These are phyloP conservation scores for Acanthornis magna DNA, from an alignment of 2,797 vertebrate species.

Conservation along the genomic window DNA sequence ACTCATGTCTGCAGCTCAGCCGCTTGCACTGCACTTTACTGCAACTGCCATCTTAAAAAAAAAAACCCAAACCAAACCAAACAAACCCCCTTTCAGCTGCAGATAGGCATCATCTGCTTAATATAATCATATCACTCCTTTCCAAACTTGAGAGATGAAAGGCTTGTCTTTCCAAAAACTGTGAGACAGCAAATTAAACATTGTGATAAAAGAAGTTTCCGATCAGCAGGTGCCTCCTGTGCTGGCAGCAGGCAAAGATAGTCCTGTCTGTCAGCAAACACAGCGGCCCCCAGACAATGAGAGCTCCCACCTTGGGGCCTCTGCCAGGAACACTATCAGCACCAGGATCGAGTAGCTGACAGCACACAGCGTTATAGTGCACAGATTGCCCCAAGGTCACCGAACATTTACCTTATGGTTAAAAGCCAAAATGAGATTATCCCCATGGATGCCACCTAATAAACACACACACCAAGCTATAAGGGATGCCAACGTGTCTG, in stretches of 20 bases:
- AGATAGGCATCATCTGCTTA: constrained; percentile 16
- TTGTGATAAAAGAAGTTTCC: constrained; percentile 21
- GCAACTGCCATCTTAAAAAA: neutral
- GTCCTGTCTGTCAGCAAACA: constrained; percentile 35
- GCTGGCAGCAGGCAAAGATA: constrained; percentile 15
- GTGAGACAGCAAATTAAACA: constrained; percentile 35
- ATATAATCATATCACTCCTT: neutral
- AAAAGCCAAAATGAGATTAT: constrained; percentile 63
- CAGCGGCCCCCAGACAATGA: neutral
- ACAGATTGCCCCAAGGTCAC: constrained; percentile 27
- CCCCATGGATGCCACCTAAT: constrained; percentile 45
- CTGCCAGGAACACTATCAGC: constrained; percentile 22
- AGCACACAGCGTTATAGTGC: neutral
- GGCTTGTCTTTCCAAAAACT: constrained; percentile 19
- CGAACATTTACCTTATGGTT: constrained; percentile 4
- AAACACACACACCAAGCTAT: neutral
- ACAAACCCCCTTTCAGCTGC: neutral
- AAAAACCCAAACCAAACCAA: neutral
- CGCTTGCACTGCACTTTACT: neutral
- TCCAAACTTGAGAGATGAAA: constrained; percentile 1
- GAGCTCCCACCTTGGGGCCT: constrained; percentile 2
- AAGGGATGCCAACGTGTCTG: neutral
- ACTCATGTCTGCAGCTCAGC: neutral
- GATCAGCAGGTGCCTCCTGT: constrained; percentile 37
- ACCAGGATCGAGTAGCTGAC: constrained; percentile 28